Evolutionary conservation across 2,888 invertebrate species (phyloP).

Genomic region (Prosopocoilus inquinatus): DNA sequence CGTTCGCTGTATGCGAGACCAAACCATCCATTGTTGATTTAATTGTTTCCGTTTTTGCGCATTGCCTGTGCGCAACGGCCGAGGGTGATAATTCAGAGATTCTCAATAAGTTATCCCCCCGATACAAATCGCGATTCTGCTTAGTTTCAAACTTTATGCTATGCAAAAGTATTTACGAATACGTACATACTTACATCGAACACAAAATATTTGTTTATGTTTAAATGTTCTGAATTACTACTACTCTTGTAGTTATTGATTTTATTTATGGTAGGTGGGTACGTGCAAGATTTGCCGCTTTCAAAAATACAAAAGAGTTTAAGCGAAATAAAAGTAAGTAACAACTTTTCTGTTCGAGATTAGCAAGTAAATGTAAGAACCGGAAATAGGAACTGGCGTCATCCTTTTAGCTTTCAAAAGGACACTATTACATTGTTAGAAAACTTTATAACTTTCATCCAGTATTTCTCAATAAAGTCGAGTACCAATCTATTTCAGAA

Average conservation of each 20-base stretch:
- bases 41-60: constrained; percentile 54
- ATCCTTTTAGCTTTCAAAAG: constrained; percentile 34
- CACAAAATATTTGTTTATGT: too few species aligned
- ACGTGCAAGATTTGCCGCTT: too few species aligned
- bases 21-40: constrained; percentile 54
- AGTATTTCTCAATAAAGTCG: constrained; percentile 28
- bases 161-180: too few species aligned
- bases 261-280: too few species aligned
- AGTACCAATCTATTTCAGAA: background rate
- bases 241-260: too few species aligned
- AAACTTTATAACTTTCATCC: constrained; percentile 33
- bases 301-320: background rate
- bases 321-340: background rate
- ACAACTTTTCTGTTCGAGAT: background rate
- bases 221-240: too few species aligned
- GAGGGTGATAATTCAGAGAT: constrained; percentile 42
- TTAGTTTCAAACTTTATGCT: too few species aligned
- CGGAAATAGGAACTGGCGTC: constrained; percentile 35
- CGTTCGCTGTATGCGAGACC: constrained; percentile 47
- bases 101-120: constrained; percentile 33
- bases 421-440: constrained; percentile 36
- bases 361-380: constrained; percentile 16
- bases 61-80: constrained; percentile 39
- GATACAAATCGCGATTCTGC: background rate
- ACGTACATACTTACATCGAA: too few species aligned